These are phyloP conservation scores for Okamejei kenojei DNA, from an alignment of 2,797 vertebrate species.

Conservation along the genomic window DNA sequence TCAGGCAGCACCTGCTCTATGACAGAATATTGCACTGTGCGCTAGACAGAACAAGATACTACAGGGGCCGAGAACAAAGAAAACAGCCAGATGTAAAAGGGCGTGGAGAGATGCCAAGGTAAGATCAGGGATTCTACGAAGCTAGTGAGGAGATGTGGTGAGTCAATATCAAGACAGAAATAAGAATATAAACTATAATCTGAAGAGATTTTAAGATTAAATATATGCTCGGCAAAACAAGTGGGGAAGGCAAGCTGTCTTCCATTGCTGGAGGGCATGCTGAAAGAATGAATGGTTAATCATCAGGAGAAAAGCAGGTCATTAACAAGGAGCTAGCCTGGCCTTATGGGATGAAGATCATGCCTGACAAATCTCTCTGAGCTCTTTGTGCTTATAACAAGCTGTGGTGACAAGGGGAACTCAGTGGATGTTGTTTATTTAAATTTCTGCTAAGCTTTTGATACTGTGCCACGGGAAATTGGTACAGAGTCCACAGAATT, in stretches of 20 bases:
- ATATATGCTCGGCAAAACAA: neutral
- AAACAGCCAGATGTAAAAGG: neutral
- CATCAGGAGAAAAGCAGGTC: neutral
- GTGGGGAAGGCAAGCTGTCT: neutral
- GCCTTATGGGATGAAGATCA: neutral
- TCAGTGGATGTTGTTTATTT: neutral
- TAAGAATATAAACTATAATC: neutral
- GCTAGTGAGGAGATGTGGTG: neutral
- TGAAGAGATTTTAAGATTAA: neutral
- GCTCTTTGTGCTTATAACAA: neutral
- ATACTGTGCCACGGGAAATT: neutral
- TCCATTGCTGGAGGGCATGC: neutral
- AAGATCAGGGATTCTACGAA: neutral
- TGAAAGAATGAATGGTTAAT: neutral
- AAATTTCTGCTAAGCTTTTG: neutral
- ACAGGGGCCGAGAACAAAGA: neutral
- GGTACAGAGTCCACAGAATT: neutral
- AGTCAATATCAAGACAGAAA: neutral
- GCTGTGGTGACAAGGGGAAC: neutral
- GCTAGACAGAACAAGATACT: neutral
- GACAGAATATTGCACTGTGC: too few relatives aligned
- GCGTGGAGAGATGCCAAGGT: neutral
- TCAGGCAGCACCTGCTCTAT: neutral
- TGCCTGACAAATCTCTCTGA: neutral
- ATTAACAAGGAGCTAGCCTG: neutral